Evolutionary conservation across 2,888 invertebrate genomes (phyloP).

Genomic region (Eilema caniola): DNA sequence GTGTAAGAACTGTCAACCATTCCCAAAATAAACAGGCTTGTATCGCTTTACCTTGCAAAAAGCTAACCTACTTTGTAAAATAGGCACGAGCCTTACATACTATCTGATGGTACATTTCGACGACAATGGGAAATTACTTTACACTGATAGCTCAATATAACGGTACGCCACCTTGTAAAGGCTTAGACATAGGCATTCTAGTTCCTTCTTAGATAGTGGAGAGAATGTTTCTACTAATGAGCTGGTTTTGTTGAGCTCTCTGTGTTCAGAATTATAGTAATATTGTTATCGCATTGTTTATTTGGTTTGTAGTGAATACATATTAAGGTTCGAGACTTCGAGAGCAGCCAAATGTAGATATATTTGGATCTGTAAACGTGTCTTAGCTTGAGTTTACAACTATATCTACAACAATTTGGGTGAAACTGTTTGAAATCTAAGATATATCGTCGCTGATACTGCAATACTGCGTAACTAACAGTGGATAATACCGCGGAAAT

Average conservation of each 20-base stretch:
- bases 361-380: neutral
- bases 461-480: no score
- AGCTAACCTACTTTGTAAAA: no score
- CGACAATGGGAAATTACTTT: constrained; percentile 15
- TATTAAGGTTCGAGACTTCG: neutral
- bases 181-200: neutral
- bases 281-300: neutral
- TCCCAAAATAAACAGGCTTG: no score
- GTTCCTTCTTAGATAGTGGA: constrained; percentile 1
- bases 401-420: no score
- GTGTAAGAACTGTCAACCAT: no score
- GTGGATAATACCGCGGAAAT: no score
- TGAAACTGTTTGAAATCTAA: no score
- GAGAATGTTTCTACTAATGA: constrained; percentile 18
- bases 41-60: no score
- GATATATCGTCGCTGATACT: no score
- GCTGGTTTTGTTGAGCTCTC: neutral
- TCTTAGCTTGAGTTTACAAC: neutral
- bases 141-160: constrained; percentile 14
- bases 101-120: neutral
- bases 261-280: neutral
- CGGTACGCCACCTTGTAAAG: neutral
- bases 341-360: no score
- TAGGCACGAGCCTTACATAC: neutral
- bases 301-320: neutral